Base-by-base conservation (phyloP, 2,797 vertebrate genomes). In the Aldrovandia affinis region DNA sequence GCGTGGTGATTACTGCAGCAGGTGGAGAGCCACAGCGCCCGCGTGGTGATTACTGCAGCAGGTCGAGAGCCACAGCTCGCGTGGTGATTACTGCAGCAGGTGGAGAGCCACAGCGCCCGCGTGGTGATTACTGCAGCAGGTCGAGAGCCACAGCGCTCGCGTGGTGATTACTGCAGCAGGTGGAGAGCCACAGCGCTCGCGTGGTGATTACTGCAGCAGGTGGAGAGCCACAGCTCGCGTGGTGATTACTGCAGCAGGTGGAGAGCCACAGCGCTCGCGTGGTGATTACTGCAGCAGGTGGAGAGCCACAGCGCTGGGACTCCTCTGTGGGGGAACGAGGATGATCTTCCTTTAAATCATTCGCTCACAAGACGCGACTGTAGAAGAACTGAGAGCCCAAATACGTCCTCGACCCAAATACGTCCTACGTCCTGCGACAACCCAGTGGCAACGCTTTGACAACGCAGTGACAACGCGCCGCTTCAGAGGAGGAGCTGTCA, bases 31-130 rank as follows among this genome's bases (percentile, higher is more conserved):
- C n/a, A n/a, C n/a, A n/a, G n/a, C n/a, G n/a, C n/a, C n/a, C n/a
- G 73, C 39, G 42, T 77, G 73, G 73, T 77, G 73, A 77, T 77
- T 77, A 77, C n/a, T n/a, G n/a, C n/a, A n/a, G n/a, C n/a, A n/a
- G n/a, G n/a, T n/a, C n/a, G n/a, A n/a, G n/a, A n/a, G n/a, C n/a
- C n/a, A n/a, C n/a, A n/a, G n/a, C n/a, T n/a, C n/a, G 73, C 39
- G 42, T 77, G 73, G 73, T 77, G 73, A 77, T 77, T 77, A 77
- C n/a, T n/a, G n/a, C n/a, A n/a, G n/a, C n/a, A n/a, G n/a, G n/a
- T n/a, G n/a, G n/a, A n/a, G n/a, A n/a, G n/a, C n/a, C n/a, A n/a
- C n/a, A n/a, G n/a, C n/a, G n/a, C n/a, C n/a, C n/a, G 73, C 39
- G 42, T 77, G 73, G 73, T 77, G 73, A 77, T 77, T 77, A 77